Evolutionary conservation across 2,113 vertebrate genomes (phyloP).

Genomic region (Dipodomys stephensi): DNA sequence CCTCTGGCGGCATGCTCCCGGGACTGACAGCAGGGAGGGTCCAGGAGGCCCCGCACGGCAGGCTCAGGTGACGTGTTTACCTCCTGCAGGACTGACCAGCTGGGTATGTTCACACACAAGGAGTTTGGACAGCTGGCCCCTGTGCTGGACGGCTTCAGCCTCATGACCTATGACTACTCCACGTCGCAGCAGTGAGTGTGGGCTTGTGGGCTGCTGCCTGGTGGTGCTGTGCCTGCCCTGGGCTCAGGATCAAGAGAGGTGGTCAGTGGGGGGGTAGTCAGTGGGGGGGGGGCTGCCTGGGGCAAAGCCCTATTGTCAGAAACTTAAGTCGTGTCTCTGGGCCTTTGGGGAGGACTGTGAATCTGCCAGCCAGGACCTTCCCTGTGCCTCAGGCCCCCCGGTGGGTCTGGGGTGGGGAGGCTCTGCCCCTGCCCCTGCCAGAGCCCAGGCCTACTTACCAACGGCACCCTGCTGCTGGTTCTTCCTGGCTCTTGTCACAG

Average conservation of each 20-base stretch:
- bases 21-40: too few species aligned
- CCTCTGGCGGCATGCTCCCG: too few species aligned
- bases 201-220: too few species aligned
- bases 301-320: background rate
- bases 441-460: background rate
- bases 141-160: slow-evolving; percentile 93
- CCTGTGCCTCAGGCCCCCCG: background rate
- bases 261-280: too few species aligned
- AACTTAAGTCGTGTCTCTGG: background rate
- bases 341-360: background rate
- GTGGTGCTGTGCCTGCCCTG: background rate
- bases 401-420: background rate
- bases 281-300: background rate
- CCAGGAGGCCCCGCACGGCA: fast-evolving
- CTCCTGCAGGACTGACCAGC: slow-evolving; percentile 87
- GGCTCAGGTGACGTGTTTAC: fast-evolving
- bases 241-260: background rate
- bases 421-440: too few species aligned
- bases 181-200: slow-evolving; percentile 90
- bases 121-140: slow-evolving; percentile 95
- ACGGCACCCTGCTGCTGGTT: background rate
- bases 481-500: too few species aligned
- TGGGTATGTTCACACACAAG: slow-evolving; percentile 93
- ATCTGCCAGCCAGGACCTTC: background rate
- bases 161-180: slow-evolving; percentile 98